Evolutionary conservation across 2,888 invertebrate species (phyloP), one percentile per base, ranked within the genome.

Genomic region (Apotomis betuletana): DNA sequence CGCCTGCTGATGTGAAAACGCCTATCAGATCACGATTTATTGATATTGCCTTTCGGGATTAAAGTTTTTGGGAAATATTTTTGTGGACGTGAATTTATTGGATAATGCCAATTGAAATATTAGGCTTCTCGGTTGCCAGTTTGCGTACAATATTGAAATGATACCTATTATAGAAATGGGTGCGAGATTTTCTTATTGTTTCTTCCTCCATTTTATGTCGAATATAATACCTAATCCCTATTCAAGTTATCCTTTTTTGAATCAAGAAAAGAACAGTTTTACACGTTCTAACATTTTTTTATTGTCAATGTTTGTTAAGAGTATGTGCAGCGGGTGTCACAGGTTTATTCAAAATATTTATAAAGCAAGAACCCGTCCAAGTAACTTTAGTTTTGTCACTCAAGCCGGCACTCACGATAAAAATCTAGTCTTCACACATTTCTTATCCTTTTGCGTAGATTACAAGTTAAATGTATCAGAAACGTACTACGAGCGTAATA

Each of bases 11-110:
- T 49, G 67, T 67, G 70, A 67, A 70, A 67, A 61, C 55, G 60
- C 67, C 67, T 67, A 65, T 70, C 54, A 13, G 55, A 57, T 62
- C 36, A 41, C 67, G 61, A 62, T 71, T 61, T 71, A 71, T 67
- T 67, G 67, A 58, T 58, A 67, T 67, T 67, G 58, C 49, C 67
- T 58, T 6, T n/a, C 12, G 10, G 44, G 54, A 64, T 64, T 27
- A 36, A 46, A 65, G 27, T 55, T 36, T 49, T 55, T 62, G 27
- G 13, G 2, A 12, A 64, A 55, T 64, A 55, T 54, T 64, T 55
- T 27, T 15, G 41, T 55, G 41, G 41, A 44, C 54, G 64, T 44
- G 46, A 65, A 55, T 46, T 36, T 65, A 57, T 65, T 64, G 54
- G 27, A 55, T 55, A 44, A 55, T 64, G 44, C 54, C 44, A 55